phyloP scores from a whole-genome alignment of 1,140 invertebrate genomes.

The Chelonus insularis region DNA sequence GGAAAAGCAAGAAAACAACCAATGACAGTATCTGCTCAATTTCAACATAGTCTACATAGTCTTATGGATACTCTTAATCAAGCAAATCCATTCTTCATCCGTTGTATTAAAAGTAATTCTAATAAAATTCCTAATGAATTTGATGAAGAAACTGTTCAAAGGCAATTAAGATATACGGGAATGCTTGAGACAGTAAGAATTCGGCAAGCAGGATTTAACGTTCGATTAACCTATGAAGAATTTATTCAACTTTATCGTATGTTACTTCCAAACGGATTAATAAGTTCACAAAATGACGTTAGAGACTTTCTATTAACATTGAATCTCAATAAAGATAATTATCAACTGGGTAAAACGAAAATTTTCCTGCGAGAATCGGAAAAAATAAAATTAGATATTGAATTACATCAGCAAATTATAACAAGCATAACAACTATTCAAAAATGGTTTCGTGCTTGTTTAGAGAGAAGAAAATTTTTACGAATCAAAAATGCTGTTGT shows the following conservation, averaged over 20 bases:
- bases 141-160: conserved; percentile 91
- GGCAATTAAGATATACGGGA: conserved; percentile 86
- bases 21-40: conserved; percentile 90
- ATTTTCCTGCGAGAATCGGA: conserved; percentile 94
- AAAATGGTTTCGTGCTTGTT: conserved; percentile 83
- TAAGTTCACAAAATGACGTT: conserved; percentile 80
- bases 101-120: conserved; percentile 95
- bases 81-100: conserved; percentile 95
- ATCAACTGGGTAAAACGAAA: conserved; percentile 87
- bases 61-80: conserved; percentile 93
- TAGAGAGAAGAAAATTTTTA: conserved; percentile 78
- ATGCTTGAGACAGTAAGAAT: conserved; percentile 97
- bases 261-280: conserved; percentile 81
- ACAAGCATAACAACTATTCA: conserved; percentile 89
- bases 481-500: conserved; percentile 73
- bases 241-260: conserved; percentile 93
- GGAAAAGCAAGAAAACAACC: conserved; percentile 84
- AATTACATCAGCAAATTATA: conserved; percentile 92
- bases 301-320: conserved; percentile 77
- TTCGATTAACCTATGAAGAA: conserved; percentile 89
- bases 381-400: conserved; percentile 88
- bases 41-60: conserved; percentile 87
- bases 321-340: conserved; percentile 84
- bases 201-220: conserved; percentile 92
- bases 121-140: conserved; percentile 91